These are phyloP conservation scores for Mycetomoellerius zeteki DNA, from an alignment of 1,140 invertebrate genomes.

Conservation along the genomic window DNA sequence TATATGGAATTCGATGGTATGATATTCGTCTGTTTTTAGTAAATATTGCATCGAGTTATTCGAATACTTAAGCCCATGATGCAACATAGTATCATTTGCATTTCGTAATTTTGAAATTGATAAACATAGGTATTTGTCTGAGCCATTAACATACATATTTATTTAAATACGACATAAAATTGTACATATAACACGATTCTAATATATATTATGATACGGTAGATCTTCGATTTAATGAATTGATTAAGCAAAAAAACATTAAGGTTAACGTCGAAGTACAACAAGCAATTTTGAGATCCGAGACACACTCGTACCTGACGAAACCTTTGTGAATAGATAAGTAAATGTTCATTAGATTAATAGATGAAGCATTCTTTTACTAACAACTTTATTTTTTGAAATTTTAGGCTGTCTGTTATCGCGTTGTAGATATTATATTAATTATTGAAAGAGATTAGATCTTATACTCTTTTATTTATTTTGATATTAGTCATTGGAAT, in stretches of 20 bases:
- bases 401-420: neutral
- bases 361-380: slow-evolving; percentile 20
- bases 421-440: neutral
- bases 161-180: slow-evolving; percentile 50
- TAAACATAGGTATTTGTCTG: slow-evolving; percentile 29
- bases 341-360: slow-evolving; percentile 3
- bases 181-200: slow-evolving; percentile 61
- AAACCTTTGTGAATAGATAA: slow-evolving; percentile 30
- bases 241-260: slow-evolving; percentile 1
- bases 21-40: slow-evolving; percentile 47
- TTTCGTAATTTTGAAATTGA: slow-evolving; percentile 15
- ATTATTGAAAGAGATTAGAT: slow-evolving; percentile 1
- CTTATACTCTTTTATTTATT: slow-evolving; percentile 7
- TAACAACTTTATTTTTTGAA: slow-evolving; percentile 23
- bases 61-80: slow-evolving; percentile 36
- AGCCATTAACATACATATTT: slow-evolving; percentile 57
- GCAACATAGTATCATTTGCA: slow-evolving; percentile 11
- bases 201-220: slow-evolving; percentile 1
- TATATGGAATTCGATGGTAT: neutral
- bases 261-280: slow-evolving; percentile 27
- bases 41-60: slow-evolving; percentile 50
- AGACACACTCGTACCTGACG: slow-evolving; percentile 26
- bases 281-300: slow-evolving; percentile 8
- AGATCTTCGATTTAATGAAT: slow-evolving; percentile 40
- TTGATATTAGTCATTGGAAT: neutral